Base-by-base conservation (phyloP, 2,797 vertebrate species). In the Kryptolebias ocellatus region DNA sequence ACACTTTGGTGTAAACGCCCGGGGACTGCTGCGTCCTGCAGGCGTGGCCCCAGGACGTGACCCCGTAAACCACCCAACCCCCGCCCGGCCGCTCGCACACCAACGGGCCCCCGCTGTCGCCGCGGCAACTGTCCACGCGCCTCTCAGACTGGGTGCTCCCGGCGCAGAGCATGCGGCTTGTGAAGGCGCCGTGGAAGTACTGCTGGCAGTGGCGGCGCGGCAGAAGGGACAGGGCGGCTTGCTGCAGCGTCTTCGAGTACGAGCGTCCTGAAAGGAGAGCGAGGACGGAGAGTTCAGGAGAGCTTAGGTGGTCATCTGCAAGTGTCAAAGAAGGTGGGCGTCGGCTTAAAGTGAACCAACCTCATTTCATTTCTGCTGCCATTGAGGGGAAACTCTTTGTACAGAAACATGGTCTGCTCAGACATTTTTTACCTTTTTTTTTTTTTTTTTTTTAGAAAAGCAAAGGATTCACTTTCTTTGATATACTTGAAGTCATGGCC, bases 31-130 rank as follows among this genome's bases (percentile, higher is more conserved):
- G 96, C 10, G 94, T 93, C 44, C 97, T 93, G 59, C 98, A 99
- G 31, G 96, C 96, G 0, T 99, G 95, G 57, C 98, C 98, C 98
- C 98, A 99, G 59, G 98, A 99, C 1, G 98, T 99, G 60, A 99
- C 95, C 3, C 98, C 98, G 0, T 95, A 98, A n/a, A 98, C 94
- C 10, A 94, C 96, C 98, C 98, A 99, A 47, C 92, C 94, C 47
- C 94, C 94, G 34, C 93, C 94, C 0, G 92, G 87, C 5, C 95
- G 91, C 83, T 98, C 93, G 2, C 98, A 99, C 92, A 98, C 94
- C 71, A 99, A 82, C 0, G 98, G 98, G 8, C 98, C 98, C 0
- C 98, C 97, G 0, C 98, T 99, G 91, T 99, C 98, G 3, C 98
- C 98, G 4, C 97, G 97, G 78, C 98, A 99, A 90, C 97, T 99